Conservation (phyloP, 2,113 vertebrate genomes). For the Zosterops japonicus region DNA sequence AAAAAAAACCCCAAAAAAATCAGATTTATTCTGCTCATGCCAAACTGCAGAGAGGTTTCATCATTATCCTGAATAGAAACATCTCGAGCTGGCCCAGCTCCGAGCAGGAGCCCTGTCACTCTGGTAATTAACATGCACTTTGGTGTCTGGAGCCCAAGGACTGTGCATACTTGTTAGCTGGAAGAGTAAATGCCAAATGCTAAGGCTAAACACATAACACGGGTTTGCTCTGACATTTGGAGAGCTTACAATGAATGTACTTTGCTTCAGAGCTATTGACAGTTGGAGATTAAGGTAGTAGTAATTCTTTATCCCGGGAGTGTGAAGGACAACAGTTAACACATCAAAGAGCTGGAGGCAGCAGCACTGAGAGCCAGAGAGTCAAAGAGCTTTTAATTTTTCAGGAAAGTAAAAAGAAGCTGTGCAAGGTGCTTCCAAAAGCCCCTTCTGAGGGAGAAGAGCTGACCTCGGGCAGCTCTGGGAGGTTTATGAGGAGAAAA, state of each 20-base stretch:
- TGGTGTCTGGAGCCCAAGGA: constrained; percentile 61
- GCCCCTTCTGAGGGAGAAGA: not conserved
- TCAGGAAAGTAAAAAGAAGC: not conserved
- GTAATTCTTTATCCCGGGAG: constrained; percentile 71
- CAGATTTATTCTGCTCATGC: not conserved
- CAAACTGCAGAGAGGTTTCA: not conserved
- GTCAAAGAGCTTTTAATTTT: constrained; percentile 49
- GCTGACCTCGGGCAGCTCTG: not conserved
- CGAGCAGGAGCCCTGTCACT: constrained; percentile 2
- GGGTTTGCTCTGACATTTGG: constrained; percentile 81
- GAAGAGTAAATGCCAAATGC: constrained; percentile 82
- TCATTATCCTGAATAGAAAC: not conserved
- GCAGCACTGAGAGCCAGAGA: not conserved
- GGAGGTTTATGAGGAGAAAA: not conserved
- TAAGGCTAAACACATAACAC: constrained; percentile 68
- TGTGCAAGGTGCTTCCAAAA: not conserved
- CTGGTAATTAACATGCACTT: constrained; percentile 72
- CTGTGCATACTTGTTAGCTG: constrained; percentile 66
- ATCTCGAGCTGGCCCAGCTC: not conserved
- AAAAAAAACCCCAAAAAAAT: not conserved
- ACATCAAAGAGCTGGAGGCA: constrained; percentile 62
- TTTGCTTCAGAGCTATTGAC: constrained; percentile 82
- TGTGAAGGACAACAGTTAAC: constrained; percentile 72
- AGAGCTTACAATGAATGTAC: constrained; percentile 80
- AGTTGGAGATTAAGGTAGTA: constrained; percentile 79